Percentiles rank a stretch among this genome's conserved stretches.
phyloP scores from a whole-genome alignment of 2,113 vertebrate species.

The Syngnathoides biaculeatus region DNA sequence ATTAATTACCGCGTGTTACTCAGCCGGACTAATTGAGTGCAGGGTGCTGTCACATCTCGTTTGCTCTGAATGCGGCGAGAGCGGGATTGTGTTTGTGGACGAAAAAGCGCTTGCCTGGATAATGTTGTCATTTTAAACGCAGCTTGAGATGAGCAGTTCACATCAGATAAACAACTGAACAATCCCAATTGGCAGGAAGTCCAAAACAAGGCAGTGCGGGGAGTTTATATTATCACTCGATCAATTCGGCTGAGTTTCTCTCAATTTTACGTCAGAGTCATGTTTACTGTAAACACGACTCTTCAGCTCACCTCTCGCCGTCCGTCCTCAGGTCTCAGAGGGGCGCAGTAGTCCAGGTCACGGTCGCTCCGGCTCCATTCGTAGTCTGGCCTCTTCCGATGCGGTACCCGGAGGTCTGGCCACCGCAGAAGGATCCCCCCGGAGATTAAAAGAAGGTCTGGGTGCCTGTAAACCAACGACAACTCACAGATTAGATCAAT shows the following conservation, averaged over 20 bases:
- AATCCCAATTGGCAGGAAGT: constrained; percentile 38
- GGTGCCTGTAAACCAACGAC: background rate
- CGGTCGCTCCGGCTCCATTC: constrained; percentile 72
- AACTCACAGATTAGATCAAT: background rate
- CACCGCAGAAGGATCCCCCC: constrained; percentile 72
- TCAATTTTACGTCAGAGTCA: constrained; percentile 6
- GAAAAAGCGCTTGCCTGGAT: constrained; percentile 28
- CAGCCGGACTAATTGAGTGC: constrained; percentile 31
- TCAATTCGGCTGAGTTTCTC: constrained; percentile 21
- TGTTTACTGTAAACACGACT: background rate
- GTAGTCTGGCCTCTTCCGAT: constrained; percentile 49
- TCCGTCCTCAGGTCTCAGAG: constrained; percentile 71
- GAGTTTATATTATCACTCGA: constrained; percentile 40
- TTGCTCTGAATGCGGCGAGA: constrained; percentile 41
- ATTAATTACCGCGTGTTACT: constrained; percentile 45
- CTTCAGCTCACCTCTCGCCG: background rate
- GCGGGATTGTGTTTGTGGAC: constrained; percentile 32
- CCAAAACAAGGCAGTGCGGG: constrained; percentile 13
- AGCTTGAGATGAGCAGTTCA: constrained; percentile 20
- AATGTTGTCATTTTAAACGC: constrained; percentile 41
- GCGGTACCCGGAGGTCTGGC: constrained; percentile 57
- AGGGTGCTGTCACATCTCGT: constrained; percentile 35
- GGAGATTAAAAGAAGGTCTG: constrained; percentile 55
- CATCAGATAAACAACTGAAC: constrained; percentile 24
- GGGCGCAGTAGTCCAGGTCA: constrained; percentile 72